Base-by-base conservation (phyloP, 1,140 invertebrate genomes). In the Rhopalosiphum maidis region DNA sequence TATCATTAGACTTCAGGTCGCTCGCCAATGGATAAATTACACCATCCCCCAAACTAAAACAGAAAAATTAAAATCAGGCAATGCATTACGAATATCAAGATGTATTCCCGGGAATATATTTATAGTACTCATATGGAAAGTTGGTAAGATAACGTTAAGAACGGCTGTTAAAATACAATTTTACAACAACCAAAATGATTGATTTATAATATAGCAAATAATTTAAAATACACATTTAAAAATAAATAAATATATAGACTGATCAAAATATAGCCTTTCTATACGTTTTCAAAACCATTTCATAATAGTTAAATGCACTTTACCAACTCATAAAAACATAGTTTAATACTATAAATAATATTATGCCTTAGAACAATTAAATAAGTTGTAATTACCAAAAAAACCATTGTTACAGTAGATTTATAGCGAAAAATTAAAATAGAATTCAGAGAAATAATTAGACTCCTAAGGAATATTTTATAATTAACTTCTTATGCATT, bases 21-120 rank as follows among this genome's bases (percentile, higher is more conserved):
- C 95, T 97, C 97, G 94, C 97, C 95, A 97, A 97, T 94, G 97
- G 97, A 96, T 96, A 99, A 95, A 96, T 96, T 95, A 98, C 96
- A 96, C 98, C 98, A 96, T 98, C 98, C 95, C 98, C 98, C 95
- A 97, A 96, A 97, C 98, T 99, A 97, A 95, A 96, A 96, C 95
- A 95, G 95, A 95, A 25, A 92, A 93, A 93, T 93, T 83, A 93
- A 85, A 55, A 85, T 93, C 46, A 93, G 51, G 91, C 7, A 94
- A 94, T 18, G 87, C 88, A 83, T 55, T 51, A 93, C 89, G 54
- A 90, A 90, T 90, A 90, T 90, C 23, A 60, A 30, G 54, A 60
- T n/a, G 37, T 68, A 90, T 68, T 43, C 55, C 55, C 55, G 60
- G 43, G 41, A 90, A 90, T 77, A 68, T 90, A 68, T 60, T 90